These are phyloP conservation scores for zebrafish (Danio rerio) DNA, from an alignment of 2,113 vertebrate genomes.

Conservation along the genomic window GRCz12tu NC_133195.1:25433501-25434000, in stretches of 20 bases:
- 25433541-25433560: slow-evolving; percentile 57
- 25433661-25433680: slow-evolving; percentile 55
- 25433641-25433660: slow-evolving; percentile 50
- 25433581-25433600: slow-evolving; percentile 22
- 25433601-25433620: slow-evolving; percentile 44
- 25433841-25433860: background rate
- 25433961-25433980: too few species aligned
- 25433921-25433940: too few species aligned
- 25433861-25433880: background rate
- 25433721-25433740: background rate
- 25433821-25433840: background rate
- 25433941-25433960: too few species aligned
- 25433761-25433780: background rate
- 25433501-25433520: slow-evolving; percentile 5
- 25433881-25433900: background rate
- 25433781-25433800: background rate
- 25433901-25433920: background rate
- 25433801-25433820: background rate
- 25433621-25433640: slow-evolving; percentile 38
- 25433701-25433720: slow-evolving; percentile 2
- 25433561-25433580: slow-evolving; percentile 43
- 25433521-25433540: slow-evolving; percentile 42
- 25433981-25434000: too few species aligned
- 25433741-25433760: background rate
- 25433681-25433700: slow-evolving; percentile 12